A percentile compares a stretch with the other conserved stretches of the same genome.
Evolutionary conservation across 2,113 vertebrate species (phyloP).

Genomic region (Cyprinodon variegatus): DNA sequence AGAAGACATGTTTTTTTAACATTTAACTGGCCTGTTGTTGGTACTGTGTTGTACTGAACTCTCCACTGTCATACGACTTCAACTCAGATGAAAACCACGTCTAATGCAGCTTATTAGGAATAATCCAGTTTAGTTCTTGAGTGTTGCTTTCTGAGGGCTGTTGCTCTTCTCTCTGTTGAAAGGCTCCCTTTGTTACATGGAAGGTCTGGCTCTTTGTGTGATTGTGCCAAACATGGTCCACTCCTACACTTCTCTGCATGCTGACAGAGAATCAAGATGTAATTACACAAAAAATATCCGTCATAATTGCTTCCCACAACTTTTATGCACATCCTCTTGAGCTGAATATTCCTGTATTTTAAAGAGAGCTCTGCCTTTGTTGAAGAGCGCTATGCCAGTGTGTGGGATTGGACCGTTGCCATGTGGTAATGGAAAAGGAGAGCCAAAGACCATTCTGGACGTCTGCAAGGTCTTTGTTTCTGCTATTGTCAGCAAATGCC

Average conservation of each 20-base stretch:
- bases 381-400: slow-evolving; percentile 20
- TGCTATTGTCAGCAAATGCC: slow-evolving; percentile 63
- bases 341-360: slow-evolving; percentile 30
- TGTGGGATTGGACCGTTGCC: slow-evolving; percentile 60
- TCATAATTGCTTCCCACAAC: slow-evolving; percentile 48
- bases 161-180: slow-evolving; percentile 8
- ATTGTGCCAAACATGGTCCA: slow-evolving; percentile 41
- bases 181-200: slow-evolving; percentile 49
- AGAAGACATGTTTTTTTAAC: neutral
- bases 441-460: slow-evolving; percentile 49
- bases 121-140: slow-evolving; percentile 37
- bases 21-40: neutral
- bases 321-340: slow-evolving; percentile 41
- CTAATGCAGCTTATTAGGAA: slow-evolving; percentile 22
- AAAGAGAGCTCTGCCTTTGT: slow-evolving; percentile 44
- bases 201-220: slow-evolving; percentile 20
- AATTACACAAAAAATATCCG: slow-evolving; percentile 35
- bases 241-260: slow-evolving; percentile 43
- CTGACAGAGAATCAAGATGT: slow-evolving; percentile 46
- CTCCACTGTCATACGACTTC: slow-evolving; percentile 7
- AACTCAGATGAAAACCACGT: slow-evolving; percentile 34
- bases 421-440: slow-evolving; percentile 66
- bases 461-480: slow-evolving; percentile 59
- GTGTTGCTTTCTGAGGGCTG: slow-evolving; percentile 15
- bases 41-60: neutral